Conservation (phyloP, 2,113 vertebrate species). For the Petroica traversi region DNA sequence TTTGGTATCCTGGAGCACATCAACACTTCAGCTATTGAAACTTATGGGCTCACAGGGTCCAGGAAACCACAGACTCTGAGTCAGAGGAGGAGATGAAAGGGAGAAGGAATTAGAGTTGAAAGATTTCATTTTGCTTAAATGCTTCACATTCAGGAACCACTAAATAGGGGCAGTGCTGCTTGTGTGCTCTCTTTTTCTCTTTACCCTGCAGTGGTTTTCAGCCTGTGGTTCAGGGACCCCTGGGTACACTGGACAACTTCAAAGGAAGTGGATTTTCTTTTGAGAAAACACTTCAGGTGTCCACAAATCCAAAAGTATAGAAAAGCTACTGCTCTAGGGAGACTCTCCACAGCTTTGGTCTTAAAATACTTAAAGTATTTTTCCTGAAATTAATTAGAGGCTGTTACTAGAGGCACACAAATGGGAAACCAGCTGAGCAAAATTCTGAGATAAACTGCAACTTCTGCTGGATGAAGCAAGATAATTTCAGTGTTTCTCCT, state of each 20-base stretch:
- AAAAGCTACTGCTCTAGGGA: background rate
- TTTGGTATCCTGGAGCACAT: conserved; percentile 25
- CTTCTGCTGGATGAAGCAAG: background rate
- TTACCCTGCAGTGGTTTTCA: background rate
- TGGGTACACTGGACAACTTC: background rate
- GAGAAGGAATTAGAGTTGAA: background rate
- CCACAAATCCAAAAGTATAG: background rate
- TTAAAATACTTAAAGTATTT: background rate
- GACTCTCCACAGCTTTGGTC: background rate
- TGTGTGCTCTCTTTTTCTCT: background rate
- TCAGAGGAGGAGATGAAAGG: conserved; percentile 37
- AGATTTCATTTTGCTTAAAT: conserved; percentile 1
- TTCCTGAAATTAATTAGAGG: background rate
- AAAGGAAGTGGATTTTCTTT: background rate
- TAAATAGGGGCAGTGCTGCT: background rate
- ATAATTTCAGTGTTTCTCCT: background rate
- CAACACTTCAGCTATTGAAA: background rate
- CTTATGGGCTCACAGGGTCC: background rate
- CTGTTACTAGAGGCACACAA: background rate
- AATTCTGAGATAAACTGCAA: background rate
- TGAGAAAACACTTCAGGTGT: background rate
- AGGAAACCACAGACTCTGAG: conserved; percentile 43
- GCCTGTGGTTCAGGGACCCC: background rate
- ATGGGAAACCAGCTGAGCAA: background rate
- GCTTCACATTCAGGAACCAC: background rate